Evolutionary conservation across 2,797 vertebrate genomes (phyloP).

Genomic region (Oryzias dopingdopingensis): DNA sequence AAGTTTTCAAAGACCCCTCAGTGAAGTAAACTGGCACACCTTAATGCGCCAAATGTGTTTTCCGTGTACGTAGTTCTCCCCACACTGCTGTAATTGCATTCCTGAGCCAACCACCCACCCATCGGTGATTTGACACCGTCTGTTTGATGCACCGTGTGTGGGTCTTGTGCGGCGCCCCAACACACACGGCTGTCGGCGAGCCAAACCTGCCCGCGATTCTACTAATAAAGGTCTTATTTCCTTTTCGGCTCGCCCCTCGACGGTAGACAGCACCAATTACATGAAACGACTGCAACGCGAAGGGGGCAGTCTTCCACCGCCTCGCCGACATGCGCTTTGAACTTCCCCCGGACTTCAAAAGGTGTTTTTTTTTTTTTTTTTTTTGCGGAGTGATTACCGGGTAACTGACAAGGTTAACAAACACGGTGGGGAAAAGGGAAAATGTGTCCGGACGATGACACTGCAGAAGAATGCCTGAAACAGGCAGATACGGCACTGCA

Average conservation of each 20-base stretch:
- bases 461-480: constrained; percentile 49
- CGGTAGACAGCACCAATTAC: constrained; percentile 91
- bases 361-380: constrained; percentile 49
- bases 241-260: constrained; percentile 78
- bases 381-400: constrained; percentile 76
- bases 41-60: constrained; percentile 48
- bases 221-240: constrained; percentile 85
- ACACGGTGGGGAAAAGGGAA: constrained; percentile 14
- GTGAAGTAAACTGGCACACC: constrained; percentile 39
- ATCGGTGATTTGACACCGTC: constrained; percentile 59
- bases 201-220: constrained; percentile 88
- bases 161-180: constrained; percentile 59
- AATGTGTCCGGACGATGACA: constrained; percentile 72
- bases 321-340: constrained; percentile 77
- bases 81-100: constrained; percentile 55
- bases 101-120: constrained; percentile 58
- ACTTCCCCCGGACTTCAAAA: constrained; percentile 81
- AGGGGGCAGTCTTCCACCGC: constrained; percentile 70
- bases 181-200: constrained; percentile 78
- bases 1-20: constrained; percentile 22
- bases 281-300: constrained; percentile 81
- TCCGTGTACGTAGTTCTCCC: constrained; percentile 38
- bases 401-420: constrained; percentile 64
- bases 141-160: constrained; percentile 58
- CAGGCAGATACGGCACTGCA: constrained; percentile 12